phyloP scores from a whole-genome alignment of 1,140 invertebrate genomes.

The Pectinophora gossypiella region DNA sequence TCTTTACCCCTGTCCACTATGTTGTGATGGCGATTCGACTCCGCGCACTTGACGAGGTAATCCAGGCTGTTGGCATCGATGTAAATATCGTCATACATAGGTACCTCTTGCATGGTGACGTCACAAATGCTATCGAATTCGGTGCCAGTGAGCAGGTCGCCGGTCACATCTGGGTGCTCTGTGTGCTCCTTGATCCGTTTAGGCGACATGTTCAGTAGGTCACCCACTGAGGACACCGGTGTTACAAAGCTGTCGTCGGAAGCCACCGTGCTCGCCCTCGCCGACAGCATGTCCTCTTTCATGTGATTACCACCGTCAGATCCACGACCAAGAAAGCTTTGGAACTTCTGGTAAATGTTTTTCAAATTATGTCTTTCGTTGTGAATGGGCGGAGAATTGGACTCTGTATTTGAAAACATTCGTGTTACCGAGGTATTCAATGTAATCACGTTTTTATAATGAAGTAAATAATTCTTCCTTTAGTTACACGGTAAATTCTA shows the following conservation, averaged over 20 bases:
- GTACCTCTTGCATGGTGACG: conserved; percentile 59
- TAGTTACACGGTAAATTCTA: background rate
- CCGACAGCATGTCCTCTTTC: conserved; percentile 36
- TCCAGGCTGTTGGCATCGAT: conserved; percentile 57
- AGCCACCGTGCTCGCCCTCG: conserved; percentile 23
- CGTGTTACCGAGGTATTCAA: conserved; percentile 10
- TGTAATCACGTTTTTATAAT: no score
- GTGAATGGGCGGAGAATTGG: conserved; percentile 14
- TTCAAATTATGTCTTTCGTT: conserved; percentile 30
- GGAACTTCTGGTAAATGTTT: conserved; percentile 31
- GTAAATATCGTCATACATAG: conserved; percentile 44
- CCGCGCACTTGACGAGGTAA: conserved; percentile 54
- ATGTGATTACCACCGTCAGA: conserved; percentile 11
- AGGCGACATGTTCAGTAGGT: conserved; percentile 57
- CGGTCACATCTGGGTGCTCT: conserved; percentile 36
- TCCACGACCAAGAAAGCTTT: conserved; percentile 22
- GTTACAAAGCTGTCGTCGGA: conserved; percentile 52
- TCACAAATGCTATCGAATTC: conserved; percentile 59
- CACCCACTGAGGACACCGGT: conserved; percentile 46
- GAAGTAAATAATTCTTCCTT: background rate
- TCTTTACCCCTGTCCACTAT: conserved; percentile 69
- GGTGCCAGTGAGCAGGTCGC: conserved; percentile 51
- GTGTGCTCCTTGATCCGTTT: conserved; percentile 25
- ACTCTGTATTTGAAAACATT: conserved; percentile 32
- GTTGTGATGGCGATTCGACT: conserved; percentile 43